phyloP scores from a whole-genome alignment of 1,140 invertebrate species.

The Wiebesia pumilae region DNA sequence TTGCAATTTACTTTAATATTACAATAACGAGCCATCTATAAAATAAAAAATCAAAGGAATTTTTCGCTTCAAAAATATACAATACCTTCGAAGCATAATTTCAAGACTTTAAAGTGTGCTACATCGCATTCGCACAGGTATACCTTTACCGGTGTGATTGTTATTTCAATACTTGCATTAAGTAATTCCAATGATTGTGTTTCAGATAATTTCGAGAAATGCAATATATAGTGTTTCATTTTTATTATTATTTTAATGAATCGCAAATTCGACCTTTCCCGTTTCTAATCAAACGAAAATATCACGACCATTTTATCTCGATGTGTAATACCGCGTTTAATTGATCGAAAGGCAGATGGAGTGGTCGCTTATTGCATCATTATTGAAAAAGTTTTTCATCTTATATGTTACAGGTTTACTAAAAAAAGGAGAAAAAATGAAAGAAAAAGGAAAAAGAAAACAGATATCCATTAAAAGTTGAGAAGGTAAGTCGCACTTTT shows the following conservation, averaged over 20 bases:
- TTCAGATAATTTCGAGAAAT: conserved; percentile 1
- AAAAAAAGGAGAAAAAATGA: too few relatives aligned
- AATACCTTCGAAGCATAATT: background rate
- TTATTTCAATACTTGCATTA: background rate
- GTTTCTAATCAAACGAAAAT: background rate
- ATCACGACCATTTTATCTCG: background rate
- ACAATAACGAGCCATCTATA: background rate
- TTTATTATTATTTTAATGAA: conserved; percentile 15
- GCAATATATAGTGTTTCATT: background rate
- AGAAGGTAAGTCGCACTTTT: background rate
- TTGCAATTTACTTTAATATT: background rate
- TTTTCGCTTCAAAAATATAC: background rate
- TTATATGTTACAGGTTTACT: background rate
- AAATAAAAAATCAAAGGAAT: background rate
- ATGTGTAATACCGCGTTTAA: background rate
- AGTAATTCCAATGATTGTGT: conserved; percentile 2
- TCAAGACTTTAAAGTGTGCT: background rate
- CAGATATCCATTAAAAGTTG: background rate
- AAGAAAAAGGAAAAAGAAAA: background rate
- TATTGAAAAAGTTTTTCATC: conserved; percentile 13
- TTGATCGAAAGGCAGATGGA: background rate
- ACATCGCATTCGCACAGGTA: background rate
- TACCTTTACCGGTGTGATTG: background rate
- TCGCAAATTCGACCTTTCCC: background rate
- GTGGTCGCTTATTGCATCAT: background rate